These are phyloP conservation scores for Caenorhabditis angaria DNA, from an alignment of 2,888 invertebrate species.

Conservation along the genomic window DNA sequence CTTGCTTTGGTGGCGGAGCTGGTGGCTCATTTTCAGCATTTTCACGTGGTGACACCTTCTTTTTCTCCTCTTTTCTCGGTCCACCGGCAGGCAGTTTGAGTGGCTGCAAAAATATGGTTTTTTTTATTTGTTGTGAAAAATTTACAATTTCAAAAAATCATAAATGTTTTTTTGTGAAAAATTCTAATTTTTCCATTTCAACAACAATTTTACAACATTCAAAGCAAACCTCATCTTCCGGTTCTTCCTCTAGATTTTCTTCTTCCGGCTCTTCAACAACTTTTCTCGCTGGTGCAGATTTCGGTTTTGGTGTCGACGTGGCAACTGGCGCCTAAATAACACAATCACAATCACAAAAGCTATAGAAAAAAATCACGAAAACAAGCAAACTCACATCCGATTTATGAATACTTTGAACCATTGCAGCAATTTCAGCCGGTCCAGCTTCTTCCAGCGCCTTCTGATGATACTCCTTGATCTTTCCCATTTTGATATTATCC, in stretches of 20 bases:
- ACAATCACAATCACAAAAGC: not conserved
- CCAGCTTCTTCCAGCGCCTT: constrained; percentile 78
- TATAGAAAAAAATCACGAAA: too few relatives aligned
- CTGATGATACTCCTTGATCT: constrained; percentile 82
- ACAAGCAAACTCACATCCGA: constrained; percentile 48
- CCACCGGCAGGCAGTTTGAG: constrained; percentile 30
- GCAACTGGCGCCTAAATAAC: constrained; percentile 28
- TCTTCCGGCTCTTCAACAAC: not conserved
- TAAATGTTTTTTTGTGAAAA: too few relatives aligned
- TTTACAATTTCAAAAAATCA: not conserved
- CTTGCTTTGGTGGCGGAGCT: constrained; percentile 18
- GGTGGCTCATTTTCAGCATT: constrained; percentile 39
- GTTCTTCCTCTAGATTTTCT: constrained; percentile 23
- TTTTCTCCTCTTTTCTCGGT: constrained; percentile 35
- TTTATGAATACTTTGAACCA: constrained; percentile 57
- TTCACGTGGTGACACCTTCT: constrained; percentile 13
- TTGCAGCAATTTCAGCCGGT: constrained; percentile 53
- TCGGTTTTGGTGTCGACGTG: constrained; percentile 20
- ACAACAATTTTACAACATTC: constrained; percentile 18
- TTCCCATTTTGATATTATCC: constrained; percentile 60
- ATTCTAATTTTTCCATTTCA: too few relatives aligned
- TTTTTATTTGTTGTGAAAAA: constrained; percentile 2
- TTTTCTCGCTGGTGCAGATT: constrained; percentile 23
- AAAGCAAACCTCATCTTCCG: constrained; percentile 25
- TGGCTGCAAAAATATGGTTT: constrained; percentile 32